These are phyloP conservation scores for Nyleta sp. DNA, from an alignment of 2,888 invertebrate genomes.

Conservation along the genomic window DNA sequence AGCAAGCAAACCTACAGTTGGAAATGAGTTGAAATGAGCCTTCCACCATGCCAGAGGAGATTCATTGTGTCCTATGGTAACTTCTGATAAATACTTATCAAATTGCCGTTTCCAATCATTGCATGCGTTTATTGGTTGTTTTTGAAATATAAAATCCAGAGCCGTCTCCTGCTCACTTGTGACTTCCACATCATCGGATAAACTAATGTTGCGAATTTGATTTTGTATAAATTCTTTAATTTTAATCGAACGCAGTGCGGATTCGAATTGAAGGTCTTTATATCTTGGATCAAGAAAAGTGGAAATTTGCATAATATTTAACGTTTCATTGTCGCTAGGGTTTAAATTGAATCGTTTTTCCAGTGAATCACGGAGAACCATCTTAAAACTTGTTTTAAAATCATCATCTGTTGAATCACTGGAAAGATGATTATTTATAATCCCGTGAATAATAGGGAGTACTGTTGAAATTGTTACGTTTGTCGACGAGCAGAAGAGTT, in stretches of 20 bases:
- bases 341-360: not conserved
- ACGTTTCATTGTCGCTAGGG: not conserved
- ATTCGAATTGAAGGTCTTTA: slow-evolving; percentile 4
- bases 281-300: slow-evolving; percentile 26
- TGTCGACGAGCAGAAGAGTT: not conserved
- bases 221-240: slow-evolving; percentile 9
- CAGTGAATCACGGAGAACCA: not conserved
- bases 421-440: slow-evolving; percentile 1
- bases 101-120: slow-evolving; percentile 12
- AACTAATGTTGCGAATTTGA: slow-evolving; percentile 3
- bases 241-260: no score
- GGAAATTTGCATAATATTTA: slow-evolving; percentile 8
- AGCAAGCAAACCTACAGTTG: not conserved
- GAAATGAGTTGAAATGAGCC: not conserved
- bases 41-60: slow-evolving; percentile 11
- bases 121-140: not conserved
- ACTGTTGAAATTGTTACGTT: slow-evolving; percentile 8
- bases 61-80: slow-evolving; percentile 11
- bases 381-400: not conserved
- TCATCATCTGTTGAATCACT: not conserved
- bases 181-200: not conserved
- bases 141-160: slow-evolving; percentile 26
- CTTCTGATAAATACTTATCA: slow-evolving; percentile 23
- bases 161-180: slow-evolving; percentile 6
- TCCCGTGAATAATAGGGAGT: not conserved